Evolutionary conservation across 1,140 invertebrate species (phyloP).

Genomic region (Drosophila athabasca): DNA sequence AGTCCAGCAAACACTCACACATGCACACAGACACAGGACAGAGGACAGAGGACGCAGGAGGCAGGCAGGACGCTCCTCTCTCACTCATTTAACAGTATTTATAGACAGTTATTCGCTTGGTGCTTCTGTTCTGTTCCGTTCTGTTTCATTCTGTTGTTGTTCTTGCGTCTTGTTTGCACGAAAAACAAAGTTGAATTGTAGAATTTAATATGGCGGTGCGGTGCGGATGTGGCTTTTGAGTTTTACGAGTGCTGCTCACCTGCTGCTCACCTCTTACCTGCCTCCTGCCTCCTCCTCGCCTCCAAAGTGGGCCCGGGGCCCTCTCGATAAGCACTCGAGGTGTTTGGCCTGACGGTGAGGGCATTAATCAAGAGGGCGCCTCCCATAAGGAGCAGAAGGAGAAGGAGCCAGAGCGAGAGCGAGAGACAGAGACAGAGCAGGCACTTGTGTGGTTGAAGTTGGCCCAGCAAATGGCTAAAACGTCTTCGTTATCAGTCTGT

Average conservation of each 20-base stretch:
- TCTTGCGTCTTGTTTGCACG: slow-evolving; percentile 7
- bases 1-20: neutral
- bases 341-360: slow-evolving; percentile 51
- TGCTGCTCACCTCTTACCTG: too few species aligned
- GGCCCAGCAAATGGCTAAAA: slow-evolving; percentile 47
- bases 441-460: slow-evolving; percentile 42
- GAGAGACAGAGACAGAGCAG: slow-evolving; percentile 17
- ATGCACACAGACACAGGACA: neutral
- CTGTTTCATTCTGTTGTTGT: neutral
- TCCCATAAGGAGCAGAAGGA: neutral
- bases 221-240: slow-evolving; percentile 62
- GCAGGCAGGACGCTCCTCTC: slow-evolving; percentile 9
- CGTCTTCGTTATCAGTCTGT: slow-evolving; percentile 49
- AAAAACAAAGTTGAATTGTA: slow-evolving; percentile 47
- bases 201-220: slow-evolving; percentile 60
- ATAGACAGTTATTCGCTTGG: slow-evolving; percentile 59
- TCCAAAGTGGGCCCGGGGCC: neutral
- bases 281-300: slow-evolving; percentile 4
- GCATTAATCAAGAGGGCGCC: slow-evolving; percentile 34
- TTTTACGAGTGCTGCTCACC: slow-evolving; percentile 51
- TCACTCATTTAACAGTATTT: slow-evolving; percentile 63
- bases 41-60: neutral
- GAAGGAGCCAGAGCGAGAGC: neutral
- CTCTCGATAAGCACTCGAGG: slow-evolving; percentile 45
- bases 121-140: too few species aligned